Evolutionary conservation across 2,113 vertebrate species (phyloP), one percentile per base, ranked within the genome.

Genomic region (Machaerirhynchus nigripectus): DNA sequence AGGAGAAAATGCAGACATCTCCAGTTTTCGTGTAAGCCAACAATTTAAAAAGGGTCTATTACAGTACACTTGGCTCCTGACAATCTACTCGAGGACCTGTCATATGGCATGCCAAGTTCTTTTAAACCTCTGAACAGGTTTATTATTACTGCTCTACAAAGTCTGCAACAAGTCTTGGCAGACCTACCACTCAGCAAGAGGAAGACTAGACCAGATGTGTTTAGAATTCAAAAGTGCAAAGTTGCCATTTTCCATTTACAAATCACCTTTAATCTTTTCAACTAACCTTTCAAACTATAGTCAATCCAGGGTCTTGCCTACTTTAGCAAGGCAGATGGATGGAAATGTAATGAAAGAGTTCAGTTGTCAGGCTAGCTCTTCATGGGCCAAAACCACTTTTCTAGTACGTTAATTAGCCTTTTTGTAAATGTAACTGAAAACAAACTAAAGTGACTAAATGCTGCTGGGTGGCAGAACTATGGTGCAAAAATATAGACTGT

Each of bases 141-240:
- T 95, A 96, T 94, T 96, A 93, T 93, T 96, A 95, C 94, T 91
- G 80, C 39, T 94, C 55, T 83, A 94, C 65, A 88, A 89, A 95
- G 65, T 83, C 90, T 96, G 84, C 91, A 95, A 90, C 89, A 96
- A 94, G 93, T 95, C 91, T 96, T 97, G 95, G 96, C 93, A 96
- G 73, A 93, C 63, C 61, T 74, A 95, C 75, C 46, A 90, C 55
- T 95, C 84, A 76, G 81, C 70, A 85, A 95, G 84, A 93, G 76
- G 89, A 96, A 93, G 87, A 89, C 78, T 90, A 94, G 70, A 96
- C 57, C 84, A 96, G 89, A 97, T 94, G 87, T 91, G 78, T 96
- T 96, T 90, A 95, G 89, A 95, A 96, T 91, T 69, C 53, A 80
- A 93, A 84, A 94, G 70, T 18, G 7, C 70, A 73, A 97, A 96